A percentile compares a stretch with the other conserved stretches of the same genome.
These are phyloP conservation scores for Nyctereutes procyonoides DNA, from an alignment of 2,113 vertebrate species.

Conservation along the genomic window DNA sequence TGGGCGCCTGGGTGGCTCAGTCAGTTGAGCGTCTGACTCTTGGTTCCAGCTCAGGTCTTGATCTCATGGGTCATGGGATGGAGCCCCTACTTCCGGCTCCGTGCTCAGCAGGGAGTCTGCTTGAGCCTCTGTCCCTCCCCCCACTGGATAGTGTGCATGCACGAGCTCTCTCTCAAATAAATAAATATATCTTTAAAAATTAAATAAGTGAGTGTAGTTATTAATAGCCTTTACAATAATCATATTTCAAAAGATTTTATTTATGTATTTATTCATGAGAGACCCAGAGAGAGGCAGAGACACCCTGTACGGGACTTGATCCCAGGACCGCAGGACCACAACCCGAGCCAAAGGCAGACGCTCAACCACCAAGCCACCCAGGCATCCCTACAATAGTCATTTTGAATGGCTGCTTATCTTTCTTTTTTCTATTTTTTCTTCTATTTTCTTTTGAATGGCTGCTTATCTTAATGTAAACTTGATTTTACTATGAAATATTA, in stretches of 20 bases:
- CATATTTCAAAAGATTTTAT: background rate
- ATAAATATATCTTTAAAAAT: background rate
- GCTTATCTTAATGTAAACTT: slow-evolving; percentile 13
- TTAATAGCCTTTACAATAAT: background rate
- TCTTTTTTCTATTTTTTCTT: no score
- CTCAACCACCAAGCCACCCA: no score
- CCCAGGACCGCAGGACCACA: no score
- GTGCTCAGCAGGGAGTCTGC: background rate
- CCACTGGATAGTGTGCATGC: background rate
- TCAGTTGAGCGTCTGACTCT: background rate
- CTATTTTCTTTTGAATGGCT: background rate
- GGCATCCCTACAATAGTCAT: no score
- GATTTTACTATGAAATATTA: slow-evolving; percentile 32
- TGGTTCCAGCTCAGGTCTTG: background rate
- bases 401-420: no score
- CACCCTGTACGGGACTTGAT: no score
- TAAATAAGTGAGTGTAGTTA: background rate
- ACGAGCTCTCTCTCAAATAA: background rate
- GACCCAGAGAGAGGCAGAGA: no score
- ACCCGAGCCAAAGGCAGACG: no score
- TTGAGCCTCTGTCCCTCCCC: background rate
- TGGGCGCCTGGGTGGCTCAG: background rate
- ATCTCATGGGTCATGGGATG: background rate
- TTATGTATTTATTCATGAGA: no score
- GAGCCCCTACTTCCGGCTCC: background rate